These are phyloP conservation scores for Drosophila multiciliata DNA, from an alignment of 2,888 invertebrate species.

Conservation along the genomic window DNA sequence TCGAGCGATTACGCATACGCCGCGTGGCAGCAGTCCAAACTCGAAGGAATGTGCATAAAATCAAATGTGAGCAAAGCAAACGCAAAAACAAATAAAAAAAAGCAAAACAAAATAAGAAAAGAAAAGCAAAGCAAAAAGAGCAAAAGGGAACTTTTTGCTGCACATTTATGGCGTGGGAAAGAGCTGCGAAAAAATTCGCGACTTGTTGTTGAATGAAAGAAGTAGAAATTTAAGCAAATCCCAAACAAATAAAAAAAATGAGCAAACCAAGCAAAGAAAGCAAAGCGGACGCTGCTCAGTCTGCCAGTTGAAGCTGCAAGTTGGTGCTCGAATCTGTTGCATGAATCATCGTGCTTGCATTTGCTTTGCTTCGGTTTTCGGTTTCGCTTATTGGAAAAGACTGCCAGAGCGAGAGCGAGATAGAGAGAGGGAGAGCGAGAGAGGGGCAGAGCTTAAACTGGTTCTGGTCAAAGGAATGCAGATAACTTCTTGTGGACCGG, in stretches of 20 bases:
- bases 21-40: slow-evolving; percentile 43
- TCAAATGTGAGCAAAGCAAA: slow-evolving; percentile 35
- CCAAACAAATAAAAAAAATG: slow-evolving; percentile 6
- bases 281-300: slow-evolving; percentile 67
- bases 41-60: slow-evolving; percentile 62
- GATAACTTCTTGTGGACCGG: slow-evolving; percentile 64
- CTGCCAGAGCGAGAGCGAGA: neutral
- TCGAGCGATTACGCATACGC: slow-evolving; percentile 75
- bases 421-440: slow-evolving; percentile 12
- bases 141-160: slow-evolving; percentile 26
- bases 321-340: slow-evolving; percentile 35
- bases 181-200: slow-evolving; percentile 56
- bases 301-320: slow-evolving; percentile 58
- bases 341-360: slow-evolving; percentile 72
- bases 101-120: neutral
- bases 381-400: slow-evolving; percentile 8
- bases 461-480: slow-evolving; percentile 72
- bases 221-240: slow-evolving; percentile 51
- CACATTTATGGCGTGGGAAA: slow-evolving; percentile 74
- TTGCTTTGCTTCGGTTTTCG: slow-evolving; percentile 24
- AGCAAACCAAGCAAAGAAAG: slow-evolving; percentile 18
- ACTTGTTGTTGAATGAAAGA: slow-evolving; percentile 61
- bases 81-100: neutral
- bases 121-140: neutral
- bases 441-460: slow-evolving; percentile 51